phyloP scores from a whole-genome alignment of 1,140 invertebrate genomes.

The Aphelenchoides besseyi region DNA sequence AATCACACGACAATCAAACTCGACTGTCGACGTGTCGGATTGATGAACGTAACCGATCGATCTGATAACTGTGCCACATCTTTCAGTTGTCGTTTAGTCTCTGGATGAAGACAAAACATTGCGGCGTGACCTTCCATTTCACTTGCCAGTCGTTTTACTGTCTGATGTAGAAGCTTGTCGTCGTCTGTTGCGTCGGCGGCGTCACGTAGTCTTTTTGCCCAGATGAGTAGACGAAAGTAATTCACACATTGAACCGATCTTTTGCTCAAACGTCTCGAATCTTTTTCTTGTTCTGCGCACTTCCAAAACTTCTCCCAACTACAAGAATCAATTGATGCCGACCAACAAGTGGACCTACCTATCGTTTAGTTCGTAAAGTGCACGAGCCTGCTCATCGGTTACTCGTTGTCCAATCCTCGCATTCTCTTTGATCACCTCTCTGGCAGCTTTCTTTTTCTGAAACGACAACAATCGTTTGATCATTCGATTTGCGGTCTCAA shows the following conservation, averaged over 20 bases:
- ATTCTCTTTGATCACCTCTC: background rate
- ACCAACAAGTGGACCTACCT: background rate
- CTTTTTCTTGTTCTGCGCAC: background rate
- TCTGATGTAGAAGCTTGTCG: background rate
- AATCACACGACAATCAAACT: background rate
- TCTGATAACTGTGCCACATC: background rate
- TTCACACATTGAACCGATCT: background rate
- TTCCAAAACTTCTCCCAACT: background rate
- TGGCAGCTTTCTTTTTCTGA: background rate
- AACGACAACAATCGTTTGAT: background rate
- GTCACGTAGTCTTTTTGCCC: background rate
- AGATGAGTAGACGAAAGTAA: background rate
- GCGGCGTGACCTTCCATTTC: slow-evolving; percentile 12
- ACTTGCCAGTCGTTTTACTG: background rate
- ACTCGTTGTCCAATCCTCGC: background rate
- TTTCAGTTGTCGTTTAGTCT: background rate
- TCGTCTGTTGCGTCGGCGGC: background rate
- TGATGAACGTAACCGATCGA: background rate
- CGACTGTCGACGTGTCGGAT: background rate
- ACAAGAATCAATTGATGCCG: background rate
- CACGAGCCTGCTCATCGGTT: background rate
- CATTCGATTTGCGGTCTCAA: background rate
- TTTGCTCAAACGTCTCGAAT: background rate
- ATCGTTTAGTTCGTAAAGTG: slow-evolving; percentile 8
- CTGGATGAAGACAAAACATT: slow-evolving; percentile 2